These are phyloP conservation scores for Danio choprae DNA, from an alignment of 2,797 vertebrate species.

Conservation along the genomic window DNA sequence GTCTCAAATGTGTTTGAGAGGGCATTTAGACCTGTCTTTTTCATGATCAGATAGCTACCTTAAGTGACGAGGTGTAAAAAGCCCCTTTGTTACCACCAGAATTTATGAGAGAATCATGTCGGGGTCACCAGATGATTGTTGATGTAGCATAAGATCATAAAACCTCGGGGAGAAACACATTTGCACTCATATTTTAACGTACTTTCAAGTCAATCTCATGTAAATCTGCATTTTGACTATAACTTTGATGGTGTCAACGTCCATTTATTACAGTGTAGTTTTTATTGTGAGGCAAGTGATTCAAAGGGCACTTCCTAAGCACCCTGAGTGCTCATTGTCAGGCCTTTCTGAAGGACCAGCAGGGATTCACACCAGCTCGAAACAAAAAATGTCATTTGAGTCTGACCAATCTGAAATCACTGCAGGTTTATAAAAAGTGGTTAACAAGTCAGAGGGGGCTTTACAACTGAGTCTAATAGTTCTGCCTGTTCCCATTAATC, in stretches of 20 bases:
- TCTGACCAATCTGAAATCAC: conserved; percentile 6
- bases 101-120: background rate
- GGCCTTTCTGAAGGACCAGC: background rate
- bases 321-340: conserved; percentile 4
- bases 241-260: conserved; percentile 32
- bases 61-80: no score
- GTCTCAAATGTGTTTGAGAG: no score
- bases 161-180: background rate
- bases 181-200: background rate
- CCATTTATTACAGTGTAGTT: conserved; percentile 2
- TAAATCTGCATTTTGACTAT: conserved; percentile 41
- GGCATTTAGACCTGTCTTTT: no score
- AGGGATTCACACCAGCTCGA: conserved; percentile 8
- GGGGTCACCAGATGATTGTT: background rate
- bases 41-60: no score
- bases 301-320: background rate
- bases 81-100: background rate
- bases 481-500: background rate
- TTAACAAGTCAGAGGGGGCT: background rate
- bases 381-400: background rate
- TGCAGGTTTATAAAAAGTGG: conserved; percentile 6
- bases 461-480: background rate
- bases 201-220: background rate
- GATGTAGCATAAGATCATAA: background rate
- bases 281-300: background rate